Percentiles rank a stretch among this genome's conserved stretches.
Conservation (phyloP, 2,797 vertebrate genomes). For the Malacoraja senta region DNA sequence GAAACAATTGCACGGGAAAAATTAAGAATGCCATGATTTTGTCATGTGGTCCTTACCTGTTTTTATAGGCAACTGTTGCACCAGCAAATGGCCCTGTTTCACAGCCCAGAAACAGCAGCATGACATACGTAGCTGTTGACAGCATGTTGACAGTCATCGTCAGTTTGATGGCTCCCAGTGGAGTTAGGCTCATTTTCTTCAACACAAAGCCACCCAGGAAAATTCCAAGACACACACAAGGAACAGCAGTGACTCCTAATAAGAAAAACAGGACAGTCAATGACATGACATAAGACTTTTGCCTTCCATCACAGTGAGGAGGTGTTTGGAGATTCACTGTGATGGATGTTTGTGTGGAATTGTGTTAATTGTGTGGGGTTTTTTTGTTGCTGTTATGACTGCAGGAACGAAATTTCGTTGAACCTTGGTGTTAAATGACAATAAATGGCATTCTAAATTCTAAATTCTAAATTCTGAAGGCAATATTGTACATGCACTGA, state of each 20-base stretch:
- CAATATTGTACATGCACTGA: too few species aligned
- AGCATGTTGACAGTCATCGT: conserved; percentile 40
- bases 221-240: conserved; percentile 41
- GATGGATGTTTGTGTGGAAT: too few species aligned
- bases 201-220: conserved; percentile 39
- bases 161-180: conserved; percentile 39
- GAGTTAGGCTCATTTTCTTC: conserved; percentile 39
- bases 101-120: conserved; percentile 39
- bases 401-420: too few species aligned
- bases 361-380: too few species aligned
- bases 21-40: background rate
- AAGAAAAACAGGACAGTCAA: conserved; percentile 1
- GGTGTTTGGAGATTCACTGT: too few species aligned
- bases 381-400: too few species aligned
- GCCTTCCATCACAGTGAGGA: too few species aligned
- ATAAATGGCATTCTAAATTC: too few species aligned
- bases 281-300: too few species aligned
- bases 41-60: conserved; percentile 30
- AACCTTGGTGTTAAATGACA: too few species aligned
- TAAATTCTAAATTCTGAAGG: too few species aligned
- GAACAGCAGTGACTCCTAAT: conserved; percentile 39
- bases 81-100: conserved; percentile 39
- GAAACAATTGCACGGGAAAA: background rate
- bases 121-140: conserved; percentile 35
- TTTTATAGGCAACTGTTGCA: conserved; percentile 37